Percentiles rank a stretch among this genome's conserved stretches.
Conservation (phyloP, 2,113 vertebrate species). For the Proteles cristata region DNA sequence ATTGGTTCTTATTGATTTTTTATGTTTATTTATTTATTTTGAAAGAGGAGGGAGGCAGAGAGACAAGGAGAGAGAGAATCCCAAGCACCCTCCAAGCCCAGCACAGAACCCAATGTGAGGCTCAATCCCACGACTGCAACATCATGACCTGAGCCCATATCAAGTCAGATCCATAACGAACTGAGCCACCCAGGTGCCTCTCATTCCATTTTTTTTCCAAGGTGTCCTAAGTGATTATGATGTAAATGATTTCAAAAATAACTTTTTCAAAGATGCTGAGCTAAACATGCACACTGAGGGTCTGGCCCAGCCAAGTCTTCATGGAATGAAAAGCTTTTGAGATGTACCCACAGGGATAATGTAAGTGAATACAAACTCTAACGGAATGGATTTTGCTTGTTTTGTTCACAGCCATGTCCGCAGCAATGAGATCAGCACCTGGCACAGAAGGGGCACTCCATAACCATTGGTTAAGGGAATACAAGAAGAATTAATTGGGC, state of each 20-base stretch:
- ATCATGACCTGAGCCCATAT: no score
- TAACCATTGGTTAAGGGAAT: not conserved
- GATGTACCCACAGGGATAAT: not conserved
- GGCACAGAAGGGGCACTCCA: not conserved
- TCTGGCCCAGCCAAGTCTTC: not conserved
- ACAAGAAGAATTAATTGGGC: not conserved
- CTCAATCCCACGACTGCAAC: no score
- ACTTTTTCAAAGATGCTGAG: not conserved
- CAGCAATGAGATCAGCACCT: not conserved
- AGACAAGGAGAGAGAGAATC: no score
- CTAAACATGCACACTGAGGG: not conserved
- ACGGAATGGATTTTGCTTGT: not conserved
- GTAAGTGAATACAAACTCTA: not conserved
- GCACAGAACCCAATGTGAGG: no score
- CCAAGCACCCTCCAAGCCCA: no score
- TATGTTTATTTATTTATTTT: no score
- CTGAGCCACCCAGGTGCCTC: no score
- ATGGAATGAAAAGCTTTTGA: not conserved
- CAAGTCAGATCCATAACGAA: no score
- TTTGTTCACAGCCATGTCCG: not conserved
- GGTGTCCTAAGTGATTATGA: not conserved
- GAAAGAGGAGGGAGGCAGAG: no score
- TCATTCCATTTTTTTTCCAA: slow-evolving; percentile 9
- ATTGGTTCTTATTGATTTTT: not conserved
- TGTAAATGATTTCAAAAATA: not conserved